Conservation (phyloP, 2,113 vertebrate species). For the Labeo catla region DNA sequence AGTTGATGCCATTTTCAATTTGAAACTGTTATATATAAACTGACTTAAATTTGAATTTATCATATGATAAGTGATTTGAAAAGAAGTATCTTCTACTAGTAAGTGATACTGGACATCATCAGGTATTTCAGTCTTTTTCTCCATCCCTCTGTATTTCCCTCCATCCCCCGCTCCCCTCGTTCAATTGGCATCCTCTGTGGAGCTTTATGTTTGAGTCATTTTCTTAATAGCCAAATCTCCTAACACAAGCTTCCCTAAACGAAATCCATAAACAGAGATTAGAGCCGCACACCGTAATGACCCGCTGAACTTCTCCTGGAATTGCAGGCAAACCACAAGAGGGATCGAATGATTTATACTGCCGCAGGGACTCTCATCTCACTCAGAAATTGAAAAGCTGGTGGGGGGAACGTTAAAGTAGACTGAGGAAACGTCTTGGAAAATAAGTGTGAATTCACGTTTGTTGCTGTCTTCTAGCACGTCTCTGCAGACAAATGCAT, state of each 20-base stretch:
- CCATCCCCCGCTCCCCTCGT: slow-evolving; percentile 41
- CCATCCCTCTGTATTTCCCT: slow-evolving; percentile 41
- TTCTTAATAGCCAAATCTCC: slow-evolving; percentile 36
- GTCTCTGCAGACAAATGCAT: neutral
- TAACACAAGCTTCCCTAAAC: neutral
- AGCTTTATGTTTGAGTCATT: neutral
- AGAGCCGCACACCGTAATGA: slow-evolving; percentile 3
- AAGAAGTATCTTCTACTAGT: neutral
- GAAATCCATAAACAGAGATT: slow-evolving; percentile 26
- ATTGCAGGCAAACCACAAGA: neutral
- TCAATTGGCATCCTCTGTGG: neutral
- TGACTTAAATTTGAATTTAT: neutral
- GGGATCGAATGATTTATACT: slow-evolving; percentile 12
- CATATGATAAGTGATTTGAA: neutral
- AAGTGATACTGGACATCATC: neutral
- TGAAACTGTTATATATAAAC: neutral
- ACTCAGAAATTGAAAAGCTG: slow-evolving; percentile 27
- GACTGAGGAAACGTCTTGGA: neutral
- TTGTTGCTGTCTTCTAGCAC: neutral
- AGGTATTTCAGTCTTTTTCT: slow-evolving; percentile 17
- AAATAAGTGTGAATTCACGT: neutral
- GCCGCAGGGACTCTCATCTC: slow-evolving; percentile 13
- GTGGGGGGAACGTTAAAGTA: neutral
- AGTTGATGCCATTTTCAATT: neutral
- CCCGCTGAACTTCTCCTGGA: slow-evolving; percentile 17